A percentile compares a stretch with the other conserved stretches of the same genome.
These are phyloP conservation scores for Vanessa atalanta DNA, from an alignment of 1,140 invertebrate species.

Conservation along the genomic window DNA sequence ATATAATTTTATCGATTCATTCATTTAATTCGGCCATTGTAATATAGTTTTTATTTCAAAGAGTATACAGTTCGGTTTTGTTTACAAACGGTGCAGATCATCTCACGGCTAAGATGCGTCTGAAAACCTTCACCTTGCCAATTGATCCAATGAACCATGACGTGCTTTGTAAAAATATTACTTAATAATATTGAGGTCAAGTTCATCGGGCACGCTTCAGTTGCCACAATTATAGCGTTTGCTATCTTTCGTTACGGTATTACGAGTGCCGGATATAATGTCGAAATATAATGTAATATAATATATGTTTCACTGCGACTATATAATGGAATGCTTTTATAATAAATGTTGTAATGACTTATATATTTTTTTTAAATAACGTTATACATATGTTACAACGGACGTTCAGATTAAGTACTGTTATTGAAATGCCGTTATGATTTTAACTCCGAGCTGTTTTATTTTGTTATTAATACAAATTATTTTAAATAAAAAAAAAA, in stretches of 20 bases:
- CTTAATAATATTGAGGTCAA: conserved; percentile 67
- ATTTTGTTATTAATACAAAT: too few relatives aligned
- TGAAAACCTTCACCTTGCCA: conserved; percentile 63
- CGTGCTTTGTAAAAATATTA: conserved; percentile 63
- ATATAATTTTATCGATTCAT: not conserved
- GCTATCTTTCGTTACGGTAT: conserved; percentile 38
- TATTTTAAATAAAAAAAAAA: too few relatives aligned
- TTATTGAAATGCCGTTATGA: too few relatives aligned
- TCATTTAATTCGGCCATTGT: not conserved
- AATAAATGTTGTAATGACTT: not conserved
- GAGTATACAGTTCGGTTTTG: not conserved
- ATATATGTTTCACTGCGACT: conserved; percentile 7
- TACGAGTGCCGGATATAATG: conserved; percentile 30
- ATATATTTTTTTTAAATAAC: not conserved
- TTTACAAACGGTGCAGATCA: not conserved
- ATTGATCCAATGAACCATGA: conserved; percentile 52
- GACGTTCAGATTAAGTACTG: too few relatives aligned
- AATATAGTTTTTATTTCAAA: not conserved
- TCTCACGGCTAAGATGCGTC: conserved; percentile 12
- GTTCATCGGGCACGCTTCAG: conserved; percentile 55
- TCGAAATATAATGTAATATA: conserved; percentile 27
- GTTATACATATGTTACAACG: too few relatives aligned
- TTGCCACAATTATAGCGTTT: conserved; percentile 40
- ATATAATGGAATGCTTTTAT: conserved; percentile 17
- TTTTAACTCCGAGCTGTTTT: too few relatives aligned